These are phyloP conservation scores for Drosophila rubida DNA, from an alignment of 2,888 invertebrate genomes.

Conservation along the genomic window DNA sequence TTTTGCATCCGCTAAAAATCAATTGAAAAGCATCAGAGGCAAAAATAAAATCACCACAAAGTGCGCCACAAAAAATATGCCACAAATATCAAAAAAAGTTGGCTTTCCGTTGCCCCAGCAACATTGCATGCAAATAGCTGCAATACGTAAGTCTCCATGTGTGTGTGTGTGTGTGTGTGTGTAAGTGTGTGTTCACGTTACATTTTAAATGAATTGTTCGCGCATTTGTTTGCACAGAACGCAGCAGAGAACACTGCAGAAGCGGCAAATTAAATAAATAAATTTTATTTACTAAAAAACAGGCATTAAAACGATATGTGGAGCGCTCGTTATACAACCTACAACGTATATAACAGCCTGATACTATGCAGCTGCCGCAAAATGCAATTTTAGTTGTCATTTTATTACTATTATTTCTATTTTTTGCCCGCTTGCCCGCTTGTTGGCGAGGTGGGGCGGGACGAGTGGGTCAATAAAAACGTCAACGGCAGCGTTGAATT, in stretches of 20 bases:
- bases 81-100: constrained; percentile 56
- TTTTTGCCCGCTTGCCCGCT: neutral
- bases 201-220: constrained; percentile 76
- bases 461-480: constrained; percentile 68
- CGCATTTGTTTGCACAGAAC: constrained; percentile 65
- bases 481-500: constrained; percentile 66
- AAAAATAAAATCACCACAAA: constrained; percentile 52
- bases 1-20: constrained; percentile 45
- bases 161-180: neutral
- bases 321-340: constrained; percentile 11
- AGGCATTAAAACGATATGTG: constrained; percentile 45
- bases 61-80: constrained; percentile 60
- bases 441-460: constrained; percentile 16
- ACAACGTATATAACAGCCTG: constrained; percentile 18
- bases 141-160: constrained; percentile 19
- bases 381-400: constrained; percentile 61
- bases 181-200: constrained; percentile 36
- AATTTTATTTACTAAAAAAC: constrained; percentile 63
- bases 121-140: constrained; percentile 62
- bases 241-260: constrained; percentile 43
- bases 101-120: constrained; percentile 62
- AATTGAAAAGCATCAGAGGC: constrained; percentile 32
- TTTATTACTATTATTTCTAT: constrained; percentile 33
- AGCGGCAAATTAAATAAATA: constrained; percentile 70
- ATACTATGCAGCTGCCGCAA: constrained; percentile 53